Conservation (phyloP, 2,888 invertebrate genomes). For the Campaea margaritaria region DNA sequence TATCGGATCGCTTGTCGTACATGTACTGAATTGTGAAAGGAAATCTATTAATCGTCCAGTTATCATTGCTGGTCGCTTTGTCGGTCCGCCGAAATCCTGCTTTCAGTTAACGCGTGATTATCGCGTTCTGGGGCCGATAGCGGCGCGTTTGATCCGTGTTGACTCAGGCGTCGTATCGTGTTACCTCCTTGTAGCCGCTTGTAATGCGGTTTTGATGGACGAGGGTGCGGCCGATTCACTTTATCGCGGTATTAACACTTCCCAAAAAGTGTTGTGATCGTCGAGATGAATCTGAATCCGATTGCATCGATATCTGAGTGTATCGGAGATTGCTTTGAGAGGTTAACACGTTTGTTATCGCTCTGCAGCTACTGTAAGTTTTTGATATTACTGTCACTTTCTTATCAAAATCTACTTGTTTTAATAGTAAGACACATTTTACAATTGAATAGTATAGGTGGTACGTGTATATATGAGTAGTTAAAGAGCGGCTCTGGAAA, state of each 20-base stretch:
- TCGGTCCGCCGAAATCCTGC: slow-evolving; percentile 81
- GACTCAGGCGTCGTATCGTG: slow-evolving; percentile 64
- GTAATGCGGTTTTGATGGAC: slow-evolving; percentile 79
- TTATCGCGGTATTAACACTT: slow-evolving; percentile 52
- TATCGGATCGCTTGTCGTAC: slow-evolving; percentile 74
- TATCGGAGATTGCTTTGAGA: slow-evolving; percentile 14
- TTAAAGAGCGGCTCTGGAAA: too few species aligned
- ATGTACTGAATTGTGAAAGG: slow-evolving; percentile 67
- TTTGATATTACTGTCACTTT: neutral
- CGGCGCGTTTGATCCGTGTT: slow-evolving; percentile 77
- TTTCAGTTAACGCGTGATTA: slow-evolving; percentile 74
- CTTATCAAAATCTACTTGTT: neutral
- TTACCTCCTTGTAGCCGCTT: slow-evolving; percentile 73
- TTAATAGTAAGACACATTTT: too few species aligned
- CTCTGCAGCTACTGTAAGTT: neutral
- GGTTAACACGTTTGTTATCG: slow-evolving; percentile 4
- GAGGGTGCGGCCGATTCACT: slow-evolving; percentile 70
- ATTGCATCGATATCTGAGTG: slow-evolving; percentile 17
- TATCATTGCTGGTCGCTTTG: slow-evolving; percentile 75
- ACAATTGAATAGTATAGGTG: too few species aligned
- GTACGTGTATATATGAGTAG: too few species aligned
- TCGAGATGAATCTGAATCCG: slow-evolving; percentile 46
- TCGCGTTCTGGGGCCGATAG: slow-evolving; percentile 70
- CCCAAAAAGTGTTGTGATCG: slow-evolving; percentile 48
- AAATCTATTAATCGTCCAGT: slow-evolving; percentile 78